Conservation (phyloP, 2,888 invertebrate genomes). For the Crepidodera aurea region DNA sequence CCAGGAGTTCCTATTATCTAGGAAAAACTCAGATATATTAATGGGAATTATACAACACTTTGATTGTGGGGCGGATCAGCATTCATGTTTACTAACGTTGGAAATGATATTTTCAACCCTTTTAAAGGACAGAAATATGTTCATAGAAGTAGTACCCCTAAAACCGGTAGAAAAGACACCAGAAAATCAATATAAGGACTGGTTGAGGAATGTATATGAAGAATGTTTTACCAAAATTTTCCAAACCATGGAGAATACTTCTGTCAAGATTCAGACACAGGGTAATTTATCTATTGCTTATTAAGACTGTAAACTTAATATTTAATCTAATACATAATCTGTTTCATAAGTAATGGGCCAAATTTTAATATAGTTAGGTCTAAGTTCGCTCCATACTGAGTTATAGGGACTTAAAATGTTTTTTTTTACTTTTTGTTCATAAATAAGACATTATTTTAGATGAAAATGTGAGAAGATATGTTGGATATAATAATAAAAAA, state of each 20-base stretch:
- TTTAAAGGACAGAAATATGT: conserved; percentile 72
- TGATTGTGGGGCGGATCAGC: conserved; percentile 63
- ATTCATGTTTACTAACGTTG: conserved; percentile 71
- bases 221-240: conserved; percentile 69
- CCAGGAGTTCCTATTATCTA: conserved; percentile 73
- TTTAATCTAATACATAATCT: too few species aligned
- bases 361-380: too few species aligned
- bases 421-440: too few species aligned
- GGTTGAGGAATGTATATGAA: conserved; percentile 76
- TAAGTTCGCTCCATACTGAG: too few species aligned
- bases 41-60: conserved; percentile 74
- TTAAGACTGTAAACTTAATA: background rate
- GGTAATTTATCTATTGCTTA: conserved; percentile 45
- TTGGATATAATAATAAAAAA: too few species aligned
- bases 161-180: conserved; percentile 67
- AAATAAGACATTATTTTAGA: too few species aligned
- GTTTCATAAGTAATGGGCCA: too few species aligned
- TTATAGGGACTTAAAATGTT: too few species aligned
- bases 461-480: too few species aligned
- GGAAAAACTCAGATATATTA: conserved; percentile 66
- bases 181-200: conserved; percentile 71
- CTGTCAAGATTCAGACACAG: conserved; percentile 57
- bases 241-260: conserved; percentile 63
- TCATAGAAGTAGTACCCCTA: conserved; percentile 67
- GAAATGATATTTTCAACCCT: conserved; percentile 77